Evolutionary conservation across 2,113 vertebrate genomes (phyloP), one percentile per base, ranked within the genome.

Genomic region (Sarotherodon lohbergeri): DNA sequence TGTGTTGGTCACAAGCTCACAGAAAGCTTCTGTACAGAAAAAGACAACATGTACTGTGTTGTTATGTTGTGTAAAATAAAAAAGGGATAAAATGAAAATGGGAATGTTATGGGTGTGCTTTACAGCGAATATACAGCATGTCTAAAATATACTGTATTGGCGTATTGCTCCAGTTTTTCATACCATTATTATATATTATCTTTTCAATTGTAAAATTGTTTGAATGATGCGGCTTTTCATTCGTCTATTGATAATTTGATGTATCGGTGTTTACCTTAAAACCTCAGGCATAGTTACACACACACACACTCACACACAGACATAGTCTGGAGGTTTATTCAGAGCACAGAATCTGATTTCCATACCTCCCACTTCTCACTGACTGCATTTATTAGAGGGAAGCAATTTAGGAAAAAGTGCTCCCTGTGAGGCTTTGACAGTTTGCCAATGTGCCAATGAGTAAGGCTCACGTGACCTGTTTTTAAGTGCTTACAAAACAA

Each of bases 1-100:
- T 95, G 97, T 96, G 97, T 97, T 97, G 96, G 93, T 97, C 98
- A 97, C 96, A 90, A 97, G 89, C 90, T 93, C 92, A 80, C 4
- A 46, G 81, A 93, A 93, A 93, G 93, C 95, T 95, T 94, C 96
- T 98, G 96, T 98, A 98, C 96, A 97, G 96, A 95, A 96, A 94
- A 96, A 95, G 91, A 96, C 96, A 97, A 97, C 98, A 98, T 97
- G 95, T 94, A 94, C 95, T 96, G 96, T 98, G 97, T 97, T 98
- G 96, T 97, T 97, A 96, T 96, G 96, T 98, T 97, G 97, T 98
- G 97, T 98, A 96, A 97, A 98, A 98, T 98, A 96, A 96, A 95
- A 66, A 93, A 93, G 85, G 89, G 84, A 97, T 95, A 95, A 97
- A 94, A 97, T 87, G 46, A 92, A 94, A 96, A 94, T 83, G 22